Evolutionary conservation across 2,113 vertebrate species (phyloP).

Genomic region (Anguilla rostrata): DNA sequence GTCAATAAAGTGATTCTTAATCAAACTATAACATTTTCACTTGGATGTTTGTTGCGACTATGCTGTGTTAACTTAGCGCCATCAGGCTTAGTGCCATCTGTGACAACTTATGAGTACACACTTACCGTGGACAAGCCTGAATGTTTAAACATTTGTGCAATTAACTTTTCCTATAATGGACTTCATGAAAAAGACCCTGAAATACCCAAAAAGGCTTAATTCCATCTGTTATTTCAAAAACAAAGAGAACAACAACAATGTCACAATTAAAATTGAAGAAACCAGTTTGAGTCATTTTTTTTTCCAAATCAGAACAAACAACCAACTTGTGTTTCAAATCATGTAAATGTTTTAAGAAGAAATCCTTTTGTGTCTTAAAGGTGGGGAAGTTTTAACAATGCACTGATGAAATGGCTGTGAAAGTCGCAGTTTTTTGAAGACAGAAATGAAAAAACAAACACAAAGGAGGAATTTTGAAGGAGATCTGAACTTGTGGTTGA

Average conservation of each 20-base stretch:
- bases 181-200: background rate
- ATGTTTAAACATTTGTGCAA: background rate
- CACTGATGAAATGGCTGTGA: background rate
- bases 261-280: background rate
- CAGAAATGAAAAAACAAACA: background rate
- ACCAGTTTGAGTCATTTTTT: background rate
- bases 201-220: constrained; percentile 19
- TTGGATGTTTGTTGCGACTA: constrained; percentile 2
- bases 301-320: background rate
- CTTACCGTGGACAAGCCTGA: constrained; percentile 21
- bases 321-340: background rate
- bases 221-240: background rate
- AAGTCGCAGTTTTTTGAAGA: background rate
- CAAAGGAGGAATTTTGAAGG: background rate
- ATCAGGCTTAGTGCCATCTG: constrained; percentile 1
- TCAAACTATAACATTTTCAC: background rate
- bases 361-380: background rate
- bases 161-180: constrained; percentile 11
- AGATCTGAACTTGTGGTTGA: background rate
- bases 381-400: background rate
- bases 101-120: background rate
- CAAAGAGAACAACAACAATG: background rate
- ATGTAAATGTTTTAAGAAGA: constrained; percentile 18
- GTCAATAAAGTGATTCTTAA: background rate
- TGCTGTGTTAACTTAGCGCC: background rate